These are phyloP conservation scores for Halcyon malimbica DNA, from an alignment of 2,113 vertebrate species.

Conservation along the genomic window DNA sequence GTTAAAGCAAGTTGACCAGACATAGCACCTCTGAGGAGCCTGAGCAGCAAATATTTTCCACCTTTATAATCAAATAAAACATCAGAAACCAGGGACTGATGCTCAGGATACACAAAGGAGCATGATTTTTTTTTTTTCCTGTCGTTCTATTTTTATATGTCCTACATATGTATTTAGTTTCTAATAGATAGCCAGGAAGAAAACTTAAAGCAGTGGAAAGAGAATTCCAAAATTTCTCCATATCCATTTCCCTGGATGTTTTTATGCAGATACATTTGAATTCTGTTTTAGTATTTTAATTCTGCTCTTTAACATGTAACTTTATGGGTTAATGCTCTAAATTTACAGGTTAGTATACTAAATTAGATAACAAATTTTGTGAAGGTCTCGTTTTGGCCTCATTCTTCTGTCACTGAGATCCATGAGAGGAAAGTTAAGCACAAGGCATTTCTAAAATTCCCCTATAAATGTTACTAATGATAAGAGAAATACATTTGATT, in stretches of 20 bases:
- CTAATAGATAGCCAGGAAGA: neutral
- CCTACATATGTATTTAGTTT: neutral
- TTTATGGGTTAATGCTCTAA: neutral
- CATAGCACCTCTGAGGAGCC: neutral
- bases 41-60: neutral
- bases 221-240: neutral
- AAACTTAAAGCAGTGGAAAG: neutral
- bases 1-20: neutral
- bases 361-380: neutral
- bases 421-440: neutral
- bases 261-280: neutral
- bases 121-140: no score
- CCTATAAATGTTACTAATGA: neutral
- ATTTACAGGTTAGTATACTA: neutral
- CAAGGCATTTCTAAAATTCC: neutral
- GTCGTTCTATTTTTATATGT: neutral
- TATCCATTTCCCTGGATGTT: neutral
- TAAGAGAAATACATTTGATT: neutral
- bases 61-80: neutral
- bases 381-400: neutral
- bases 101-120: neutral
- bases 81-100: neutral
- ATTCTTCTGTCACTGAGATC: neutral
- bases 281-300: neutral
- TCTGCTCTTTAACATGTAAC: neutral